Evolutionary conservation across 1,140 invertebrate genomes (phyloP).

Genomic region (Cotesia typhae): DNA sequence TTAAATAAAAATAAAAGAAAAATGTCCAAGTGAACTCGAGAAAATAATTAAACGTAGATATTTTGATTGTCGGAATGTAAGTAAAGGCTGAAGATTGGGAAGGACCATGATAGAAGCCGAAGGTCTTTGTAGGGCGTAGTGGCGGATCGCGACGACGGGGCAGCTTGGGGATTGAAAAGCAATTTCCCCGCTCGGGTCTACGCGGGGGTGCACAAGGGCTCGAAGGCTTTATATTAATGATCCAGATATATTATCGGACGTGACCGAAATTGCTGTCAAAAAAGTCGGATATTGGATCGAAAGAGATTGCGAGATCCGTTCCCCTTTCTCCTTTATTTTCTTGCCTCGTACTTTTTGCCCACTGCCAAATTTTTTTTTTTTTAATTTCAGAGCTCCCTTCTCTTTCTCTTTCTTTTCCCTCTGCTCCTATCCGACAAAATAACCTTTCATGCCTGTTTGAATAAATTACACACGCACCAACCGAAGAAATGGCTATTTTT

Average conservation of each 20-base stretch:
- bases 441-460: background rate
- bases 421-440: background rate
- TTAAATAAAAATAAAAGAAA: too few species aligned
- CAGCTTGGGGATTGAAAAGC: constrained; percentile 65
- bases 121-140: constrained; percentile 14
- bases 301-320: constrained; percentile 63
- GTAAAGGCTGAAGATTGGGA: background rate
- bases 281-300: constrained; percentile 68
- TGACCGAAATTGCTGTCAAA: constrained; percentile 69
- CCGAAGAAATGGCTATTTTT: too few species aligned
- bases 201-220: constrained; percentile 38
- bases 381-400: background rate
- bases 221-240: constrained; percentile 67
- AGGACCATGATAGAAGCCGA: background rate
- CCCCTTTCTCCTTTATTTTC: background rate
- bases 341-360: background rate
- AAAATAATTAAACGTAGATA: too few species aligned
- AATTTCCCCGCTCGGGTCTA: constrained; percentile 65
- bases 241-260: constrained; percentile 69
- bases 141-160: constrained; percentile 37
- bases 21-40: too few species aligned
- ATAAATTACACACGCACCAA: background rate
- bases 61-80: background rate
- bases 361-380: constrained; percentile 11
- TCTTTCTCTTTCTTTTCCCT: too few species aligned